Conservation (phyloP, 2,797 vertebrate species). For the Catamblyrhynchus diadema region DNA sequence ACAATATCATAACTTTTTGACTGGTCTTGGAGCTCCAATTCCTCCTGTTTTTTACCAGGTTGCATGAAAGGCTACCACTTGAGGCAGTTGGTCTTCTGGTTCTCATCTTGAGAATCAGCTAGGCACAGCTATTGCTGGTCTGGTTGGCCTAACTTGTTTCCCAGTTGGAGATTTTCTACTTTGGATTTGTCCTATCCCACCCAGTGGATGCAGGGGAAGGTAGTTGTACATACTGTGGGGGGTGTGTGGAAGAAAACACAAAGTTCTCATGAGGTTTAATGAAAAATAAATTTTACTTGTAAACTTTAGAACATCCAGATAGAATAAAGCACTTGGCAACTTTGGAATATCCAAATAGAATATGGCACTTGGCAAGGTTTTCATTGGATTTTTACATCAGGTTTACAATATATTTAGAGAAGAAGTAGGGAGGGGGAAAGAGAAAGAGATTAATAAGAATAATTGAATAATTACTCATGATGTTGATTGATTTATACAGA, state of each 20-base stretch:
- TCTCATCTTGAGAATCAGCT: background rate
- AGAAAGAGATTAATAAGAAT: background rate
- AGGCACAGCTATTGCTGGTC: background rate
- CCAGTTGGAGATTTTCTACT: background rate
- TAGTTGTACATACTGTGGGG: background rate
- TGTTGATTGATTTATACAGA: background rate
- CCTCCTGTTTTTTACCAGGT: background rate
- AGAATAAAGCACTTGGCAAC: background rate
- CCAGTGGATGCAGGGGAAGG: background rate
- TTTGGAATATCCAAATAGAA: background rate
- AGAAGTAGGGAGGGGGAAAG: background rate
- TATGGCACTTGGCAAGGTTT: background rate
- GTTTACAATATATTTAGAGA: background rate
- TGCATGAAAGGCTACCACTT: background rate
- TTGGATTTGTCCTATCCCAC: background rate
- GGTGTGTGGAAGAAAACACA: background rate
- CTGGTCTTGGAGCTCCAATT: background rate
- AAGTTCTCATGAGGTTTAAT: background rate
- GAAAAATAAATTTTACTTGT: background rate
- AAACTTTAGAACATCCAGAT: background rate
- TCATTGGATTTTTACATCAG: background rate
- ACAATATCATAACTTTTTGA: background rate
- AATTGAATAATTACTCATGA: background rate
- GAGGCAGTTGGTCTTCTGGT: background rate
- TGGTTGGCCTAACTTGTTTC: background rate